Evolutionary conservation across 2,113 vertebrate genomes (phyloP).

Genomic region (Petrocephalus zakoni): DNA sequence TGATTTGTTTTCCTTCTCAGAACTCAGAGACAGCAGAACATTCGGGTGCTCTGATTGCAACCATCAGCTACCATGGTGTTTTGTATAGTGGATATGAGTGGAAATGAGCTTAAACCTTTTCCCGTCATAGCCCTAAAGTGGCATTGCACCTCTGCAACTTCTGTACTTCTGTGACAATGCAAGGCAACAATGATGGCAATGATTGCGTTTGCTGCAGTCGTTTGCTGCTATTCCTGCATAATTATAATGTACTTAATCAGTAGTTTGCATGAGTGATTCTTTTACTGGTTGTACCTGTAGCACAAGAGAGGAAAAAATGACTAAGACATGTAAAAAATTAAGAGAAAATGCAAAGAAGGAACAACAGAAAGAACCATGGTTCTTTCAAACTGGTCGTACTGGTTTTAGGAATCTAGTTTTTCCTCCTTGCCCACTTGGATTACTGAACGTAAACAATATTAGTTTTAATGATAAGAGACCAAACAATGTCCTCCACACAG

Average conservation of each 20-base stretch:
- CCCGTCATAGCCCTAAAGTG: background rate
- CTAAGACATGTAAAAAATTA: constrained; percentile 2
- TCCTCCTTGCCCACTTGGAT: constrained; percentile 4
- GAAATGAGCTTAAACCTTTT: background rate
- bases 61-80: background rate
- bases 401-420: constrained; percentile 13
- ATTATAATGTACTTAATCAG: background rate
- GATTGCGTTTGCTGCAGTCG: background rate
- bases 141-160: background rate
- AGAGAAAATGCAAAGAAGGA: constrained; percentile 17
- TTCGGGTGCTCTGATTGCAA: background rate
- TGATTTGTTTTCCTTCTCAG: background rate
- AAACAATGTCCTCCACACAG: constrained; percentile 12
- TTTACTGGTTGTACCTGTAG: background rate
- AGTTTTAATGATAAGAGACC: constrained; percentile 13
- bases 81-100: background rate
- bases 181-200: background rate
- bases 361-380: constrained; percentile 18
- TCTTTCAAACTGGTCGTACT: background rate
- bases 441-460: background rate
- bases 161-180: background rate
- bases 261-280: background rate
- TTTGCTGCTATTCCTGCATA: background rate
- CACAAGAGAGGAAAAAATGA: background rate
- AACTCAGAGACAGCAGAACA: background rate